Evolutionary conservation across 2,888 invertebrate genomes (phyloP).

Genomic region (Cremastobaeus sp.): DNA sequence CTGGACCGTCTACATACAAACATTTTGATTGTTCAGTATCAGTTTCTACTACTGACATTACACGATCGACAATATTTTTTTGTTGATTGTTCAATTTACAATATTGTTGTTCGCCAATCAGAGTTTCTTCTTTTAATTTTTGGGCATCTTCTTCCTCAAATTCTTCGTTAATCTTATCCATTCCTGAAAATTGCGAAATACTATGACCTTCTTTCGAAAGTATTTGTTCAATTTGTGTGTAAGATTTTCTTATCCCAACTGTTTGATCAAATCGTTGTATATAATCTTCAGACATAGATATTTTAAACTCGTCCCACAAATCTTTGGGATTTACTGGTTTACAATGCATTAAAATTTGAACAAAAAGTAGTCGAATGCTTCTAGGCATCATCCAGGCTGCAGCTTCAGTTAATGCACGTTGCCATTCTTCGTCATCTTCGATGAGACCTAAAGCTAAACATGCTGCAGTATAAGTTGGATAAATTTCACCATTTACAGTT

Average conservation of each 20-base stretch:
- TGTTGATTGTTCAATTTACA: not conserved
- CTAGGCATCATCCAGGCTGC: not conserved
- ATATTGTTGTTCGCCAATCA: not conserved
- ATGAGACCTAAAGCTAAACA: not conserved
- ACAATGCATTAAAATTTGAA: too few species aligned
- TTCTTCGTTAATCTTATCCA: not conserved
- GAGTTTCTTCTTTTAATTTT: not conserved
- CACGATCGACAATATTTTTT: slow-evolving; percentile 4
- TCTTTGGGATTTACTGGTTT: not conserved
- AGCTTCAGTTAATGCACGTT: not conserved
- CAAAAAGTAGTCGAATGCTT: not conserved
- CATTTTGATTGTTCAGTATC: not conserved
- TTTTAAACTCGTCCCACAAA: not conserved
- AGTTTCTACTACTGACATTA: not conserved
- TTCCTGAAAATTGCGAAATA: slow-evolving; percentile 1
- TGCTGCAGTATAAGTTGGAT: not conserved
- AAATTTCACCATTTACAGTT: not conserved
- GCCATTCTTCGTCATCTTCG: slow-evolving; percentile 1
- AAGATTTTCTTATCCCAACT: not conserved
- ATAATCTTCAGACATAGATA: not conserved
- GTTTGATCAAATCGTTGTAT: not conserved
- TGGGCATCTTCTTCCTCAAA: not conserved
- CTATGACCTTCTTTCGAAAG: not conserved
- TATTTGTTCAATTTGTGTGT: not conserved
- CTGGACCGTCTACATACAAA: not conserved